Base-by-base conservation (phyloP, 2,888 invertebrate species). In the Eurytoma californica region DNA sequence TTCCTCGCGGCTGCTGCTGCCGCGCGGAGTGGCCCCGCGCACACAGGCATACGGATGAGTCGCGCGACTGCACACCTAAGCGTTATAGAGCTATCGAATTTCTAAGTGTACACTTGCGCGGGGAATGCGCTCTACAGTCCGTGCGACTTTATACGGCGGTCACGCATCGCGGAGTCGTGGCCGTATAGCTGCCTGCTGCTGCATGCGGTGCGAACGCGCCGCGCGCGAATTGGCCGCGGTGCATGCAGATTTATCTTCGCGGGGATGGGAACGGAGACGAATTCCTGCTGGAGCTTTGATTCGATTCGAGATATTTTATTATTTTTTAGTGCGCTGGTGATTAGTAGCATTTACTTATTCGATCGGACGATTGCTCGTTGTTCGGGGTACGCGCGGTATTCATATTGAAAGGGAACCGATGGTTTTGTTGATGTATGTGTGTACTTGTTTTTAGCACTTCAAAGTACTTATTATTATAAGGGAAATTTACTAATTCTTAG, bases 131-230 rank as follows among this genome's bases (percentile, higher is more conserved):
- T 76, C 83, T 83, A 82, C 80, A 83, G 81, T 82, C 74, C 82
- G 81, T 82, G 87, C 85, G 86, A 86, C 86, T 85, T 85, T 85
- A 86, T 86, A 86, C 86, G 83, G 81, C 83, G 83, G 83, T 87
- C 87, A 86, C 87, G 87, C 86, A 86, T 82, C 80, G 81, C 76
- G 77, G 85, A 83, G 81, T 80, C n/a, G n/a, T n/a, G n/a, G n/a
- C 82, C 77, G 58, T n/a, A 47, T 14, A 16, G 16, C 24, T n/a
- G n/a, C n/a, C n/a, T n/a, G n/a, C 51, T 14, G 14, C 47, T 4
- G 30, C 30, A 4, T n/a, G n/a, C n/a, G 4, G 47, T 49, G 70
- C 60, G 0, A 58, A 20, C 20, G 58, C 24, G 13, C 12, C 20
- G 39, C n/a, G 39, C n/a, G 72, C 60, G 60, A 13, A 61, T 3